Evolutionary conservation across 1,140 invertebrate genomes (phyloP).

Genomic region (Mercenaria mercenaria): DNA sequence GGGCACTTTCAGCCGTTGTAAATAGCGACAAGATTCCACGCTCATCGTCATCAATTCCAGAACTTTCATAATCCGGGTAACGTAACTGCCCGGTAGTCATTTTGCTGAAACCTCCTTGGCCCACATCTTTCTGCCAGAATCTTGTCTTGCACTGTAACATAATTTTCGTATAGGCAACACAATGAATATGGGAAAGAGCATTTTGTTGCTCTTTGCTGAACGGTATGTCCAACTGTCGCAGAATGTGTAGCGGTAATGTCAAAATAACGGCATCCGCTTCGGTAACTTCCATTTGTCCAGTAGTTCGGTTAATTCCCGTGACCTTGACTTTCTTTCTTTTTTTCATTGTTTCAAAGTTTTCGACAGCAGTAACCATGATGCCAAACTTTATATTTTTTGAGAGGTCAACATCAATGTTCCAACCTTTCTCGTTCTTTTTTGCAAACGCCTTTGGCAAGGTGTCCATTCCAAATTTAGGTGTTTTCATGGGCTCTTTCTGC

Average conservation of each 20-base stretch:
- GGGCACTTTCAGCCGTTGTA: slow-evolving; percentile 57
- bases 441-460: slow-evolving; percentile 58
- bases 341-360: background rate
- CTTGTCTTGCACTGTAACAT: slow-evolving; percentile 61
- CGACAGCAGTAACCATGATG: slow-evolving; percentile 48
- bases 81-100: slow-evolving; percentile 62
- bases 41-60: slow-evolving; percentile 25
- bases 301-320: background rate
- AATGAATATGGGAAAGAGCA: slow-evolving; percentile 57
- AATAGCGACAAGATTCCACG: slow-evolving; percentile 63
- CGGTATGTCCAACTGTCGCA: slow-evolving; percentile 61
- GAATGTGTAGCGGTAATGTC: slow-evolving; percentile 61
- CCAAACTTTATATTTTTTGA: slow-evolving; percentile 43
- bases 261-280: slow-evolving; percentile 65
- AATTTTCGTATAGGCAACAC: slow-evolving; percentile 63
- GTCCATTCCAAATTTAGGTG: slow-evolving; percentile 68
- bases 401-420: slow-evolving; percentile 60
- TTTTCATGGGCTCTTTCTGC: slow-evolving; percentile 59
- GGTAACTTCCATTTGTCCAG: background rate
- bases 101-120: slow-evolving; percentile 65
- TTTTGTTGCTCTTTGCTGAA: background rate
- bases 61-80: slow-evolving; percentile 54
- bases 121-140: slow-evolving; percentile 69
- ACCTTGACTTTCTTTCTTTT: background rate
- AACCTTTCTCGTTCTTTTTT: slow-evolving; percentile 30